These are phyloP conservation scores for Lerista edwardsae DNA, from an alignment of 2,797 vertebrate genomes.

Conservation along the genomic window DNA sequence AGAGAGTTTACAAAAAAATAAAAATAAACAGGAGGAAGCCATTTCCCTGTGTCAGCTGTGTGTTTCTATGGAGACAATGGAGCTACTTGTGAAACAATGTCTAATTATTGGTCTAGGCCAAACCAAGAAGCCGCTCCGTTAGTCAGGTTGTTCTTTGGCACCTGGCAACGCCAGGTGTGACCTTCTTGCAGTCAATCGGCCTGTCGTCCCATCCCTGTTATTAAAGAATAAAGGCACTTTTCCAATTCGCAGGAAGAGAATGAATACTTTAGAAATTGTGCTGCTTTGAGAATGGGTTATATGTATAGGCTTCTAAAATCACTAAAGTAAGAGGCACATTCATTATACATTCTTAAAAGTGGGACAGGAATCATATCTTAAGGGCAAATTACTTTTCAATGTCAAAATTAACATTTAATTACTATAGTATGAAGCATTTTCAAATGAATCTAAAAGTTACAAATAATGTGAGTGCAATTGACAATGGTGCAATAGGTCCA, in stretches of 20 bases:
- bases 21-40: neutral
- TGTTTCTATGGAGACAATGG: neutral
- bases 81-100: neutral
- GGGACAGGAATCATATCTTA: neutral
- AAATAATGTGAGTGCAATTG: neutral
- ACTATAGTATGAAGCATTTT: neutral
- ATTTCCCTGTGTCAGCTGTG: neutral
- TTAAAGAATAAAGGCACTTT: slow-evolving; percentile 2
- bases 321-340: neutral
- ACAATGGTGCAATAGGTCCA: neutral
- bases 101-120: neutral
- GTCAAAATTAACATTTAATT: slow-evolving; percentile 9
- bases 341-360: neutral
- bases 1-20: slow-evolving; percentile 27
- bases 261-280: neutral
- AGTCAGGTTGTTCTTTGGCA: neutral
- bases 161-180: slow-evolving; percentile 12
- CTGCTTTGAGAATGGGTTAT: neutral
- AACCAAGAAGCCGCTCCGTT: neutral
- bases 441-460: neutral
- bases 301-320: neutral
- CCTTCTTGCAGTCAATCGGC: neutral
- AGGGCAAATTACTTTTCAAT: slow-evolving; percentile 6
- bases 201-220: neutral
- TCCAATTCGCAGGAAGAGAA: neutral